Percentiles rank a stretch among this genome's conserved stretches.
Conservation (phyloP, 2,888 invertebrate genomes). For the Leucophenga maculata region DNA sequence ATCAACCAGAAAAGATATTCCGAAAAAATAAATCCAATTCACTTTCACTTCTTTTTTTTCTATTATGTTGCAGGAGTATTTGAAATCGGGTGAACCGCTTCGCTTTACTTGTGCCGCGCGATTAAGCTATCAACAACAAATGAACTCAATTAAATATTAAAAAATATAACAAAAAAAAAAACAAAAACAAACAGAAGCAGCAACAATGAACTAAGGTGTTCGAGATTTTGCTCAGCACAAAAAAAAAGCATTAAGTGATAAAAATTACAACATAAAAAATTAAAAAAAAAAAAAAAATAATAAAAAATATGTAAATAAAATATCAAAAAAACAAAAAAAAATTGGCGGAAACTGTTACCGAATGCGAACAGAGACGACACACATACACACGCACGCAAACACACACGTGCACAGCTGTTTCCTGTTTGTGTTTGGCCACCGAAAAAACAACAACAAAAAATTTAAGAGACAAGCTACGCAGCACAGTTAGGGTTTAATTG, state of each 20-base stretch:
- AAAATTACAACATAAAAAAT: conserved; percentile 16
- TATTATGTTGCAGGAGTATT: background rate
- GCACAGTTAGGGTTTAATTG: no score
- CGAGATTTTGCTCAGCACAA: conserved; percentile 6
- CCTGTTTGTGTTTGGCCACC: conserved; percentile 54
- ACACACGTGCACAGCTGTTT: conserved; percentile 52
- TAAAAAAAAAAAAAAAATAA: conserved; percentile 24
- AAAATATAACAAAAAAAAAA: conserved; percentile 50
- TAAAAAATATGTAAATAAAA: conserved; percentile 19
- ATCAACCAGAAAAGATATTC: background rate
- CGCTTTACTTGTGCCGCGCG: conserved; percentile 63
- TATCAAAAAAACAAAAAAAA: conserved; percentile 25
- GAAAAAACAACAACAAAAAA: conserved; percentile 53
- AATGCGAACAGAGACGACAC: conserved; percentile 18
- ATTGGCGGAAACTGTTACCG: conserved; percentile 29
- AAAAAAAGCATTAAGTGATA: background rate
- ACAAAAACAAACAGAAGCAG: no score
- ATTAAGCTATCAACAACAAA: conserved; percentile 56
- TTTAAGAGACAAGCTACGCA: no score
- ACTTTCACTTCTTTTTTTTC: background rate
- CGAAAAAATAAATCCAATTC: background rate
- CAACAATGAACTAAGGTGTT: conserved; percentile 5
- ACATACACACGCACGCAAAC: conserved; percentile 16
- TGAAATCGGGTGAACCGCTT: conserved; percentile 53
- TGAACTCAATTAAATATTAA: conserved; percentile 63